These are phyloP conservation scores for Megalurothrips usitatus DNA, from an alignment of 2,888 invertebrate genomes.

Conservation along the genomic window DNA sequence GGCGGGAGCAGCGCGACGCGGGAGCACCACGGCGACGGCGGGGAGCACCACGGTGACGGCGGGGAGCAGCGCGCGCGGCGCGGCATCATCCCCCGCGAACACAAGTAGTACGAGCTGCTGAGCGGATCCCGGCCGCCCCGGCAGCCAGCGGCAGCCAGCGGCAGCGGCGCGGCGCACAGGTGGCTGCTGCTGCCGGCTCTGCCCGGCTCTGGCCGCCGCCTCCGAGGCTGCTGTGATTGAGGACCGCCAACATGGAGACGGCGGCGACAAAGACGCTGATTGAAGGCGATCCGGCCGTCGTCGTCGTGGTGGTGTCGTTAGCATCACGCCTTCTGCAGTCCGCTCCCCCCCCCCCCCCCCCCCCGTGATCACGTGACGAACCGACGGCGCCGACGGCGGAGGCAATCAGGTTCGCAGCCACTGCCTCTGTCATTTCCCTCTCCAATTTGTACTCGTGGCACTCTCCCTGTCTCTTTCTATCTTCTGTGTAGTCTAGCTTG, in stretches of 20 bases:
- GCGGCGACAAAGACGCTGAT: conserved; percentile 1
- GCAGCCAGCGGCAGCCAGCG: no score
- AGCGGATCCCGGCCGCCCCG: no score
- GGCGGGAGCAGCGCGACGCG: no score
- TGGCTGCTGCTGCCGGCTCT: no score
- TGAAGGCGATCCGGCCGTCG: neutral
- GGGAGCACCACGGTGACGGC: no score
- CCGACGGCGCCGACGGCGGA: neutral
- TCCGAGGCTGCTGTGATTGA: neutral
- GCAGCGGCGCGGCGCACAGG: no score
- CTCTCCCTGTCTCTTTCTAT: neutral
- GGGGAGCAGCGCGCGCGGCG: no score
- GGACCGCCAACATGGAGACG: neutral
- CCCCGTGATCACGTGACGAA: neutral
- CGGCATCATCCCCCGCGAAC: no score
- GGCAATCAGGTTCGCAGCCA: neutral
- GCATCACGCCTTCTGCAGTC: neutral
- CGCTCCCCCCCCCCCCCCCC: neutral
- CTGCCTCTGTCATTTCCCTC: conserved; percentile 20
- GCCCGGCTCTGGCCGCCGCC: neutral
- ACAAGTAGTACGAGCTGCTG: no score
- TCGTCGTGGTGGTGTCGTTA: neutral
- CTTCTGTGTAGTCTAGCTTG: no score
- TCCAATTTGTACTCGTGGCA: conserved; percentile 8
- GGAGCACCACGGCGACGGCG: no score